A percentile compares a stretch with the other conserved stretches of the same genome.
Evolutionary conservation across 2,888 invertebrate species (phyloP).

Genomic region (Agrotis exclamationis): DNA sequence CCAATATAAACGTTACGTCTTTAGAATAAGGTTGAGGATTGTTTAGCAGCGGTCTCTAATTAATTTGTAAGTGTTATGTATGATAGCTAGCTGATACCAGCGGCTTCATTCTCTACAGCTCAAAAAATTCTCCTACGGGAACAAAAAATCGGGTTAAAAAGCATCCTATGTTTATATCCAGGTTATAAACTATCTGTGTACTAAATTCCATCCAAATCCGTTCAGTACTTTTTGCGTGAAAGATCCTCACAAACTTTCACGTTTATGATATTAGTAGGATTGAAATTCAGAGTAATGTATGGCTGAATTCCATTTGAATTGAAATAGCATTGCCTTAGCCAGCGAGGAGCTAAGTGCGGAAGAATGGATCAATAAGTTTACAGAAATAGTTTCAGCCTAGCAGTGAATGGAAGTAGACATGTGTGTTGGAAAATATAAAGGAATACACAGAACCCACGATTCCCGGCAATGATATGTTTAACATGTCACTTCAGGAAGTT

Average conservation of each 20-base stretch:
- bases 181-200: too few relatives aligned
- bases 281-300: constrained; percentile 34
- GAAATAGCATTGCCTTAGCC: constrained; percentile 32
- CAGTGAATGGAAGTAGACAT: constrained; percentile 1
- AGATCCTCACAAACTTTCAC: too few relatives aligned
- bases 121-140: too few relatives aligned
- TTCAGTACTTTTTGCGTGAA: too few relatives aligned
- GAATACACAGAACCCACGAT: not conserved
- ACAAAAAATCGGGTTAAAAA: too few relatives aligned
- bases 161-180: too few relatives aligned
- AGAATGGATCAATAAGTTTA: constrained; percentile 26
- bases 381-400: constrained; percentile 6
- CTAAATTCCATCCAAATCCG: too few relatives aligned
- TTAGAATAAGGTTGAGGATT: constrained; percentile 18
- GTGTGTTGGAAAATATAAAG: not conserved
- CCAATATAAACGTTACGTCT: not conserved
- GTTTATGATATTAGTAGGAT: not conserved
- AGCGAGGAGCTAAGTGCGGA: not conserved
- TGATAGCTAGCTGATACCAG: too few relatives aligned
- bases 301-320: constrained; percentile 29
- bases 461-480: not conserved
- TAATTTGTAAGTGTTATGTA: too few relatives aligned
- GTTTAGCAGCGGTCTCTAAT: not conserved
- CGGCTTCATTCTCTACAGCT: too few relatives aligned
- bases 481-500: too few relatives aligned